Percentiles rank a stretch among this genome's conserved stretches.
Evolutionary conservation across 2,113 vertebrate species (phyloP).

Genomic region (Percina caprodes): DNA sequence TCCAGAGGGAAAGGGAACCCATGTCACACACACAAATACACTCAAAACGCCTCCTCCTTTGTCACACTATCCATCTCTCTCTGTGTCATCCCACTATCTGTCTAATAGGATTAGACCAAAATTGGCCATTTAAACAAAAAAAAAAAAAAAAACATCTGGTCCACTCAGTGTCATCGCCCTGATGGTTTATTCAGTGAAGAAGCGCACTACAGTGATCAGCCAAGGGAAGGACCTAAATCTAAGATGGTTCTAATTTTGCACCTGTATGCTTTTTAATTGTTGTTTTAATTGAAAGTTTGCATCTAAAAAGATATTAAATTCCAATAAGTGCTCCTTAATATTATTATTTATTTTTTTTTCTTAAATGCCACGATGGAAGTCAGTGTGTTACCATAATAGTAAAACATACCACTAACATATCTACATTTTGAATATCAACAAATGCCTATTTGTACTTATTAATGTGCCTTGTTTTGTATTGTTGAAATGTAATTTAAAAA

Average conservation of each 20-base stretch:
- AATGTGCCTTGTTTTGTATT: too few species aligned
- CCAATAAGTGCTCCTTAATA: too few species aligned
- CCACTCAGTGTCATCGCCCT: conserved; percentile 24
- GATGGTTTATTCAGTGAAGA: conserved; percentile 36
- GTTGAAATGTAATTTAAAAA: too few species aligned
- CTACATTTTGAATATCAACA: too few species aligned
- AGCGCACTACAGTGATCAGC: conserved; percentile 2
- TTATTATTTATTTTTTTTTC: too few species aligned
- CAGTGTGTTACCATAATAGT: too few species aligned
- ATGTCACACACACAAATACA: conserved; percentile 69
- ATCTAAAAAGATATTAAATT: too few species aligned
- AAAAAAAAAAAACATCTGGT: conserved; percentile 40
- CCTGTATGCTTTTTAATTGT: neutral
- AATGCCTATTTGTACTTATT: too few species aligned
- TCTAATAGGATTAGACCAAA: conserved; percentile 70
- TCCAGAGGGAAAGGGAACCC: conserved; percentile 73
- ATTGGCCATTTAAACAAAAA: conserved; percentile 48
- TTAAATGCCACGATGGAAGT: too few species aligned
- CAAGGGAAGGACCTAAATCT: conserved; percentile 1
- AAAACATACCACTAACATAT: too few species aligned
- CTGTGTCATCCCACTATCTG: conserved; percentile 34
- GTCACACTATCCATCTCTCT: conserved; percentile 34
- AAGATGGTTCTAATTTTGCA: neutral
- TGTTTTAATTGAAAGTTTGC: neutral
- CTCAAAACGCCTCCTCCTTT: conserved; percentile 51